Evolutionary conservation across 1,140 invertebrate species (phyloP).

Genomic region (Drosophila bocki): DNA sequence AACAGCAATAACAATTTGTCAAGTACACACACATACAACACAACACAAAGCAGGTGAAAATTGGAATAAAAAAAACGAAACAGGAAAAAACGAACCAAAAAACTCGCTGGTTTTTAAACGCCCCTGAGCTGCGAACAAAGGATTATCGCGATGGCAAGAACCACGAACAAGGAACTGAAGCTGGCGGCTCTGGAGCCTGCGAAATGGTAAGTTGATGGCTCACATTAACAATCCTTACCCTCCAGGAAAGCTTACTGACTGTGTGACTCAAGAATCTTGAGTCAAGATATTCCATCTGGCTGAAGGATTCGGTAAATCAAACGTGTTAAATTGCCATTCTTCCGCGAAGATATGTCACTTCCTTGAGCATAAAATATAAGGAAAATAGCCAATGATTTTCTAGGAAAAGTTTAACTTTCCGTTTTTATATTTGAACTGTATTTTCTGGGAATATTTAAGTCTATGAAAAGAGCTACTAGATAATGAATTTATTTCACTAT

Average conservation of each 20-base stretch:
- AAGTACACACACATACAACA: slow-evolving; percentile 32
- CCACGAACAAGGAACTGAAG: slow-evolving; percentile 28
- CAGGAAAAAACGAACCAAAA: slow-evolving; percentile 8
- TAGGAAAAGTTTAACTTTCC: neutral
- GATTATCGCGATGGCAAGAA: slow-evolving; percentile 60
- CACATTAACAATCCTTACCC: slow-evolving; percentile 30
- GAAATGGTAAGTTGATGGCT: slow-evolving; percentile 69
- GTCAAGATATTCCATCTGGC: neutral
- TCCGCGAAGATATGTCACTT: neutral
- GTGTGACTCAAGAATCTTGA: slow-evolving; percentile 10
- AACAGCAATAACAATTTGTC: slow-evolving; percentile 67
- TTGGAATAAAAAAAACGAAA: slow-evolving; percentile 5
- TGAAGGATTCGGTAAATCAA: neutral
- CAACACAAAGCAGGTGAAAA: slow-evolving; percentile 23
- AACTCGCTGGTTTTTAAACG: slow-evolving; percentile 41
- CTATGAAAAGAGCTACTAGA: neutral
- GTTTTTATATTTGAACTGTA: neutral
- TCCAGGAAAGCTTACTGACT: slow-evolving; percentile 14
- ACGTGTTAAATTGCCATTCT: neutral
- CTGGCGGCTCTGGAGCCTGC: slow-evolving; percentile 44
- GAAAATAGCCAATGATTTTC: no score
- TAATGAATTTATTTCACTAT: no score
- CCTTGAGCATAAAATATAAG: neutral
- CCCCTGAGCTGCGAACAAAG: slow-evolving; percentile 40
- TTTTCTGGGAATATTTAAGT: no score